Conservation (phyloP, 2,797 vertebrate species). For the Clarias fuscus region DNA sequence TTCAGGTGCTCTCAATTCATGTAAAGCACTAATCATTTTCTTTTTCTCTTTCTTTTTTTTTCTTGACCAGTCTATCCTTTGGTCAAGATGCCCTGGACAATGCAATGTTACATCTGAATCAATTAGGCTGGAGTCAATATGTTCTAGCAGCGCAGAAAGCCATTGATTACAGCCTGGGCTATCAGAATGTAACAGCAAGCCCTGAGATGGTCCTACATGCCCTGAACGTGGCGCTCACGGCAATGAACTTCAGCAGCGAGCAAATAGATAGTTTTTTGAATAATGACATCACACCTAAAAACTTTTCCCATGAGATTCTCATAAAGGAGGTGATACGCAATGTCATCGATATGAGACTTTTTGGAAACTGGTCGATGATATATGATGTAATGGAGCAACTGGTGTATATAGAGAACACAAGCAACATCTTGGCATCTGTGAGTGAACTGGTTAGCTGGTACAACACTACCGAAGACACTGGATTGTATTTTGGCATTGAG, state of each 20-base stretch:
- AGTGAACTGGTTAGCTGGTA: constrained; percentile 64
- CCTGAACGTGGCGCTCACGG: constrained; percentile 59
- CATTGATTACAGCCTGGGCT: constrained; percentile 59
- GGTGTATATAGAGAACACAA: constrained; percentile 55
- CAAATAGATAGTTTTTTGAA: constrained; percentile 51
- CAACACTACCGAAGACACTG: constrained; percentile 57
- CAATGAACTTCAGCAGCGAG: constrained; percentile 63
- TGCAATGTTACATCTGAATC: constrained; percentile 50
- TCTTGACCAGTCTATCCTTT: constrained; percentile 59
- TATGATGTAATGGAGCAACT: constrained; percentile 63
- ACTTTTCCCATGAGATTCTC: constrained; percentile 42
- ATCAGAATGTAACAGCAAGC: constrained; percentile 44
- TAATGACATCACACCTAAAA: constrained; percentile 45
- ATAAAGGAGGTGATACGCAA: constrained; percentile 54
- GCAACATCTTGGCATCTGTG: constrained; percentile 53
- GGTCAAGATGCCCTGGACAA: constrained; percentile 59
- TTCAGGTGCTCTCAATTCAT: background rate
- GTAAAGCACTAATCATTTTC: constrained; percentile 7
- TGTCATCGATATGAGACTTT: constrained; percentile 56
- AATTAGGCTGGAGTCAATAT: constrained; percentile 39
- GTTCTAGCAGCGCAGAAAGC: constrained; percentile 53
- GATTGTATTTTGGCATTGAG: constrained; percentile 64
- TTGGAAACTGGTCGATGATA: constrained; percentile 60
- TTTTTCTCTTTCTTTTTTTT: constrained; percentile 40
- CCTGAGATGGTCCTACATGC: constrained; percentile 61